phyloP scores from a whole-genome alignment of 2,113 vertebrate genomes.

The Spea multiplicata region DNA sequence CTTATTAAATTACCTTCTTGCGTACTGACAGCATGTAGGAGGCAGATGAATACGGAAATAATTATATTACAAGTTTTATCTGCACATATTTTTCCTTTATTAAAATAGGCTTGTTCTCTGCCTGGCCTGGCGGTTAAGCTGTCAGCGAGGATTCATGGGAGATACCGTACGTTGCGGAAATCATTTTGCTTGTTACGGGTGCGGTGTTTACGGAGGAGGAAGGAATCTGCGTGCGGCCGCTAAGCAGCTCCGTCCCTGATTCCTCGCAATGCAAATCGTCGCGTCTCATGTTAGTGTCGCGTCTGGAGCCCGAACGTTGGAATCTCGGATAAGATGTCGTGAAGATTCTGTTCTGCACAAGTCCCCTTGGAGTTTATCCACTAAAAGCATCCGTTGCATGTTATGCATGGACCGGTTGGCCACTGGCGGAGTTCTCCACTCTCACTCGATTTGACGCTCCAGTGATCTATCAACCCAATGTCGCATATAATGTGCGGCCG shows the following conservation, averaged over 20 bases:
- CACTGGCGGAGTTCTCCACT: too few relatives aligned
- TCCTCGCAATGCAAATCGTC: constrained; percentile 14
- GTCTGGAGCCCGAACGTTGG: background rate
- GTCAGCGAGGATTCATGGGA: constrained; percentile 42
- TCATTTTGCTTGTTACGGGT: constrained; percentile 30
- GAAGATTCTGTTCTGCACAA: background rate
- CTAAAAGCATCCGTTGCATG: too few relatives aligned
- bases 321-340: background rate
- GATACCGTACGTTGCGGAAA: constrained; percentile 3
- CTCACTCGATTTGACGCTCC: too few relatives aligned
- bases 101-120: constrained; percentile 40
- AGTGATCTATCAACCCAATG: too few relatives aligned
- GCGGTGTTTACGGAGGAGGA: constrained; percentile 16
- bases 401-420: too few relatives aligned
- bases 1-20: constrained; percentile 45
- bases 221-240: background rate
- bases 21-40: constrained; percentile 43
- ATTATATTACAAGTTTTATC: constrained; percentile 28
- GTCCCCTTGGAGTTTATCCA: background rate
- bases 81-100: constrained; percentile 47
- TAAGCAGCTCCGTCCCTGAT: constrained; percentile 26
- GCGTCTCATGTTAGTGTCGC: background rate
- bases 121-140: constrained; percentile 34
- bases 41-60: constrained; percentile 44
- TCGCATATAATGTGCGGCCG: too few relatives aligned